Percentiles rank a stretch among this genome's conserved stretches.
phyloP scores from a whole-genome alignment of 2,113 vertebrate species.

The Otus sunia region DNA sequence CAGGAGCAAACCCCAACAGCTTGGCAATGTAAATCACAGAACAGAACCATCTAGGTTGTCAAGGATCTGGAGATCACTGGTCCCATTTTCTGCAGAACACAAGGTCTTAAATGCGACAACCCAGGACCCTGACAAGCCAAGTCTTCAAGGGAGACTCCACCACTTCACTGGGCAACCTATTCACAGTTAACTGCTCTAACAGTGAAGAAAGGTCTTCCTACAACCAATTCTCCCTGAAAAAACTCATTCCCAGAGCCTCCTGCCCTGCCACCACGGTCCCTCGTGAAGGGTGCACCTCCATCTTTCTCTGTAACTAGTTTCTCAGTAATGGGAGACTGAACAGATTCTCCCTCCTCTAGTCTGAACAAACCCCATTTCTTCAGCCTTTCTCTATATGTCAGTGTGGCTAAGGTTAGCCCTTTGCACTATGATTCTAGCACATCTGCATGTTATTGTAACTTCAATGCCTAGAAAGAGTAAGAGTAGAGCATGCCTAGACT shows the following conservation, averaged over 20 bases:
- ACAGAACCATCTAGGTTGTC: fast-evolving
- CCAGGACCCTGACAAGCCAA: neutral
- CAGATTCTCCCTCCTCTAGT: neutral
- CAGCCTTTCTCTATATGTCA: neutral
- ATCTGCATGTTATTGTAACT: neutral
- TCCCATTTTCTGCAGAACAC: neutral
- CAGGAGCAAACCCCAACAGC: neutral
- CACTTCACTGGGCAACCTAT: neutral
- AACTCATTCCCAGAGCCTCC: neutral
- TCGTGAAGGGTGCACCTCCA: neutral
- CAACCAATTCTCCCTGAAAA: neutral
- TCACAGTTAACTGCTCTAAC: neutral
- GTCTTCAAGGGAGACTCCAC: neutral
- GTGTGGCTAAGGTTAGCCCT: neutral
- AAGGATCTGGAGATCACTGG: neutral
- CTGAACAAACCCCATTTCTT: neutral
- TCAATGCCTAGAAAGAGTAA: neutral
- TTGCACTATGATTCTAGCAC: fast-evolving
- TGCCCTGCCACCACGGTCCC: fast-evolving
- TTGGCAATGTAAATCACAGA: neutral
- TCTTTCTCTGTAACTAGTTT: neutral
- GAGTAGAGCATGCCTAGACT: neutral
- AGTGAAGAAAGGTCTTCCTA: fast-evolving
- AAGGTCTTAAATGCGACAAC: neutral
- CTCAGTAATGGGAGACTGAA: neutral